These are phyloP conservation scores for Clanis bilineata DNA, from an alignment of 2,888 invertebrate genomes.

Conservation along the genomic window DNA sequence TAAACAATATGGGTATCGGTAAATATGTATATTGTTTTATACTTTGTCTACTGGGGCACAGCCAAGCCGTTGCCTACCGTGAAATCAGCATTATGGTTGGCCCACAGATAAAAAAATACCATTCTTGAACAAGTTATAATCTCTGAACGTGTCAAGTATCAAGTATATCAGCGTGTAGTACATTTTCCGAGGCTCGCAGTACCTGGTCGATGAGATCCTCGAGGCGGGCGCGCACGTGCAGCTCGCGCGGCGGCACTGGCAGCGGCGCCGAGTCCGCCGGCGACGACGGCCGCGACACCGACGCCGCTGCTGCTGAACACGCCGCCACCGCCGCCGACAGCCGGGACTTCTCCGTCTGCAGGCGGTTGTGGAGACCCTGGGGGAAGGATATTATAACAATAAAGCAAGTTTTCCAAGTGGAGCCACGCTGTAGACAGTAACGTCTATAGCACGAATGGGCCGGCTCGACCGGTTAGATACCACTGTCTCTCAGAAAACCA, in stretches of 20 bases:
- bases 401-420: too few relatives aligned
- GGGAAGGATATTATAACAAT: too few relatives aligned
- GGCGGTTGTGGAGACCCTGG: constrained; percentile 88
- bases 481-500: too few relatives aligned
- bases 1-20: too few relatives aligned
- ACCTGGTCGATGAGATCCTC: constrained; percentile 97
- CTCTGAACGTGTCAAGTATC: background rate
- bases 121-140: background rate
- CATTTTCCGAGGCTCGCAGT: constrained; percentile 35
- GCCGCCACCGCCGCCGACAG: constrained; percentile 94
- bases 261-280: constrained; percentile 93
- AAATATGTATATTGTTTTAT: too few relatives aligned
- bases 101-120: too few relatives aligned
- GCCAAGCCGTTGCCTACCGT: too few relatives aligned
- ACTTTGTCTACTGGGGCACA: too few relatives aligned
- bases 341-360: constrained; percentile 94
- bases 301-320: constrained; percentile 95
- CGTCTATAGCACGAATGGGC: too few relatives aligned
- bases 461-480: too few relatives aligned
- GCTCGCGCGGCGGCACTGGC: constrained; percentile 92
- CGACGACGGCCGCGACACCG: constrained; percentile 94
- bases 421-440: too few relatives aligned
- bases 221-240: constrained; percentile 91
- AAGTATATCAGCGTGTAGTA: background rate
- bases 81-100: too few relatives aligned